A percentile compares a stretch with the other conserved stretches of the same genome.
These are phyloP conservation scores for Pitangus sulphuratus DNA, from an alignment of 2,797 vertebrate genomes.

Conservation along the genomic window DNA sequence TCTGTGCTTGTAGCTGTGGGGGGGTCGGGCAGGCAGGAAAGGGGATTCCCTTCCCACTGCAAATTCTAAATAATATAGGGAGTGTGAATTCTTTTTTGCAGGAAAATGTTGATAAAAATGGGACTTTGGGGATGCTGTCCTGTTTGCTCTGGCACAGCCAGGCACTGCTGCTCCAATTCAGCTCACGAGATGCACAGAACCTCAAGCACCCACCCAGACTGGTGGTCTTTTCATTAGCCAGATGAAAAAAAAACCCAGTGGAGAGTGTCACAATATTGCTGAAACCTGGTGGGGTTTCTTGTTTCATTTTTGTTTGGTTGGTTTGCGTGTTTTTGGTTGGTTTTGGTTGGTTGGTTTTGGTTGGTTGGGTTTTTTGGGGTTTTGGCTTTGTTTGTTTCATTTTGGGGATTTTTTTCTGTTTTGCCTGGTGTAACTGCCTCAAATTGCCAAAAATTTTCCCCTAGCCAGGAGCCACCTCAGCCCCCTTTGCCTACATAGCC, in stretches of 20 bases:
- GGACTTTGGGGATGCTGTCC: neutral
- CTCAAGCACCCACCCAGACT: too few relatives aligned
- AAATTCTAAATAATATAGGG: neutral
- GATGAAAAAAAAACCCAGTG: neutral
- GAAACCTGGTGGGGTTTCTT: neutral
- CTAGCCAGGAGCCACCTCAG: neutral
- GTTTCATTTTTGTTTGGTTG: too few relatives aligned
- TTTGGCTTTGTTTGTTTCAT: too few relatives aligned
- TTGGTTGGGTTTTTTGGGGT: too few relatives aligned
- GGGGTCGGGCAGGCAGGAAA: neutral
- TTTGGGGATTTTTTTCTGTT: neutral
- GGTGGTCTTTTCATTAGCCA: neutral
- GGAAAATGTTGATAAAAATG: neutral
- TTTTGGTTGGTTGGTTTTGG: too few relatives aligned
- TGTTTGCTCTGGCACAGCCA: neutral
- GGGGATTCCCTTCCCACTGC: neutral
- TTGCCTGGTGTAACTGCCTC: neutral
- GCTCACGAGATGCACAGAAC: neutral
- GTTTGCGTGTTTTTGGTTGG: too few relatives aligned
- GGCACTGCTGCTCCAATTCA: rapidly evolving
- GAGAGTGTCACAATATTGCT: neutral
- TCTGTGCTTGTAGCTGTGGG: neutral
- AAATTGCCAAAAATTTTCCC: neutral
- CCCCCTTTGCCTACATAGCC: neutral
- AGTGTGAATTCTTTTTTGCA: neutral